Conservation (phyloP, 2,113 vertebrate genomes). For the Leptodactylus fuscus region DNA sequence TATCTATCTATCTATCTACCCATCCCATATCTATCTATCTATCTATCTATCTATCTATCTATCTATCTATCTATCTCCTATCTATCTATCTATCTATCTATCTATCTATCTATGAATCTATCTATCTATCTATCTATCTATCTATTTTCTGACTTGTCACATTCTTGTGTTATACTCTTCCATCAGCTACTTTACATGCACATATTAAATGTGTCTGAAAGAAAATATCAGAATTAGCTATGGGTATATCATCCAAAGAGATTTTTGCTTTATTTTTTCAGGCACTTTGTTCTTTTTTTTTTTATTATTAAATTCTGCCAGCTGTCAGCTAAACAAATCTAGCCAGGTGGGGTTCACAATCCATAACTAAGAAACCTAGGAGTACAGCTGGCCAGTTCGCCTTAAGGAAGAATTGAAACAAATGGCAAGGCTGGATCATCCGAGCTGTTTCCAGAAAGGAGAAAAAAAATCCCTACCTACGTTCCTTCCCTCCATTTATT, state of each 20-base stretch:
- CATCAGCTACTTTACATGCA: conserved; percentile 60
- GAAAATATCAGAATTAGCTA: conserved; percentile 64
- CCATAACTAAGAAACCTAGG: conserved; percentile 86
- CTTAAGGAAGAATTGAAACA: conserved; percentile 84
- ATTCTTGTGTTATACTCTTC: conserved; percentile 60
- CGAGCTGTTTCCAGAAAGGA: conserved; percentile 73
- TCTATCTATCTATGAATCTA: conserved; percentile 2
- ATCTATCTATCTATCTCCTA: no score
- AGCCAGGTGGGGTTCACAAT: conserved; percentile 87
- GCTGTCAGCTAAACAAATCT: conserved; percentile 88
- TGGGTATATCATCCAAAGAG: conserved; percentile 76
- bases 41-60: no score
- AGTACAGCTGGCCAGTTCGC: conserved; percentile 86
- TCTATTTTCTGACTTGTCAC: not conserved
- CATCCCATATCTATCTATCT: no score
- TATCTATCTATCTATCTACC: no score
- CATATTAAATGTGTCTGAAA: conserved; percentile 46
- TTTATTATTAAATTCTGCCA: conserved; percentile 85
- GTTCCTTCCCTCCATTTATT: conserved; percentile 64
- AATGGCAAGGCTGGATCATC: conserved; percentile 80
- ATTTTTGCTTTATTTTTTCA: conserved; percentile 75
- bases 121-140: not conserved
- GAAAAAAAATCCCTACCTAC: conserved; percentile 80
- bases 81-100: conserved; percentile 2
- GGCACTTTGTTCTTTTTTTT: conserved; percentile 78